Conservation (phyloP, 2,888 invertebrate genomes). For the Noctuana brunneofusca region DNA sequence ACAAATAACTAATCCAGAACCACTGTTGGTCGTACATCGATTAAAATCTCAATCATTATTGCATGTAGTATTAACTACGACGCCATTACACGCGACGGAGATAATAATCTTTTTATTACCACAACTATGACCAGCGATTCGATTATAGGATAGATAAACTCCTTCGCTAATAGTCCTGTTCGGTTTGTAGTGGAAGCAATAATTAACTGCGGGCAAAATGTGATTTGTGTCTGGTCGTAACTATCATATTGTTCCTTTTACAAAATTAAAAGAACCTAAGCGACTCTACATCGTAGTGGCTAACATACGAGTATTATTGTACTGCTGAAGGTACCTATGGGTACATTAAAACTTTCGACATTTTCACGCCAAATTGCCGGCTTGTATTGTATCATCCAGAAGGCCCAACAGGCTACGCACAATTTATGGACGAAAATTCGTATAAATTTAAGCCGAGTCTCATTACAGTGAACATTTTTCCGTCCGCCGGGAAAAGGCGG, state of each 20-base stretch:
- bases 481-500: conserved; percentile 31
- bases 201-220: conserved; percentile 9
- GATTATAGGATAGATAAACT: conserved; percentile 28
- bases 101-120: conserved; percentile 32
- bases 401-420: conserved; percentile 16
- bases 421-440: conserved; percentile 25
- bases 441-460: conserved; percentile 17
- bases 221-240: conserved; percentile 2
- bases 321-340: not conserved
- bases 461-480: conserved; percentile 31
- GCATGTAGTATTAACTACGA: conserved; percentile 29
- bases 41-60: conserved; percentile 28
- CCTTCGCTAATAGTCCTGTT: conserved; percentile 21
- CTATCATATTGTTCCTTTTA: not conserved
- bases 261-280: not conserved
- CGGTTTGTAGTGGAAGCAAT: conserved; percentile 18
- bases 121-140: conserved; percentile 25
- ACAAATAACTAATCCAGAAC: conserved; percentile 24
- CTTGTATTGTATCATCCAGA: conserved; percentile 13
- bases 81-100: conserved; percentile 32
- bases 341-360: not conserved
- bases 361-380: conserved; percentile 5
- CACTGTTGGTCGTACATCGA: conserved; percentile 25
- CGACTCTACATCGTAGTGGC: not conserved
- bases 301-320: not conserved